These are phyloP conservation scores for Sphaerophoria rueppellii DNA, from an alignment of 2,888 invertebrate genomes.

Conservation along the genomic window DNA sequence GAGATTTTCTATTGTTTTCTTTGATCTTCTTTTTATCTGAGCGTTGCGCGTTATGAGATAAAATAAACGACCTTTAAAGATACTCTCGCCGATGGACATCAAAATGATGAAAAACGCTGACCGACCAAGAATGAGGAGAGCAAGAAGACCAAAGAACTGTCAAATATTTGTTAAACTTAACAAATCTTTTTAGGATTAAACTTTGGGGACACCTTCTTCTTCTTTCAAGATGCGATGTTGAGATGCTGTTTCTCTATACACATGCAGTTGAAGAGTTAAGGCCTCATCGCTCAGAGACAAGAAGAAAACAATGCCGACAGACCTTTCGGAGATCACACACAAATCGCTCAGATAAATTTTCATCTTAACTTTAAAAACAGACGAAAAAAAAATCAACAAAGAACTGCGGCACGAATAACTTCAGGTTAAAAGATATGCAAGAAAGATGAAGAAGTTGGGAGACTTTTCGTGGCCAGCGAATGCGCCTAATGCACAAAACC, in stretches of 20 bases:
- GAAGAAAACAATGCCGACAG: conserved; percentile 64
- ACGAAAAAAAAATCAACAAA: conserved; percentile 10
- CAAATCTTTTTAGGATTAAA: conserved; percentile 72
- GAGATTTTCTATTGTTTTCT: conserved; percentile 73
- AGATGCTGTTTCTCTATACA: neutral
- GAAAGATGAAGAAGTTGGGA: conserved; percentile 20
- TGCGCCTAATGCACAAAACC: neutral
- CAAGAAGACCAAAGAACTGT: conserved; percentile 64
- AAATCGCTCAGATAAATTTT: conserved; percentile 72
- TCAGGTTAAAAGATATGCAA: conserved; percentile 18
- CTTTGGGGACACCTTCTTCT: conserved; percentile 57
- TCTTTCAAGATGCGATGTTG: neutral
- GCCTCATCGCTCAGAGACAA: conserved; percentile 19
- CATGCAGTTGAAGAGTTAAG: conserved; percentile 22
- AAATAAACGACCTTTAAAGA: conserved; percentile 63
- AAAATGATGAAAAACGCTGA: neutral
- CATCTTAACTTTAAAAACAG: conserved; percentile 47
- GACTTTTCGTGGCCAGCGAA: conserved; percentile 23
- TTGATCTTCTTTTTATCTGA: conserved; percentile 68
- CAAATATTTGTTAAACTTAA: conserved; percentile 74
- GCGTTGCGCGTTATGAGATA: conserved; percentile 69
- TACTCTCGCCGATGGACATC: conserved; percentile 53
- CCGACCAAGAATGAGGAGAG: conserved; percentile 15
- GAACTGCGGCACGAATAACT: conserved; percentile 47
- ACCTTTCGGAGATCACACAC: conserved; percentile 53